Evolutionary conservation across 2,113 vertebrate genomes (phyloP).

Genomic region (Esox niger): DNA sequence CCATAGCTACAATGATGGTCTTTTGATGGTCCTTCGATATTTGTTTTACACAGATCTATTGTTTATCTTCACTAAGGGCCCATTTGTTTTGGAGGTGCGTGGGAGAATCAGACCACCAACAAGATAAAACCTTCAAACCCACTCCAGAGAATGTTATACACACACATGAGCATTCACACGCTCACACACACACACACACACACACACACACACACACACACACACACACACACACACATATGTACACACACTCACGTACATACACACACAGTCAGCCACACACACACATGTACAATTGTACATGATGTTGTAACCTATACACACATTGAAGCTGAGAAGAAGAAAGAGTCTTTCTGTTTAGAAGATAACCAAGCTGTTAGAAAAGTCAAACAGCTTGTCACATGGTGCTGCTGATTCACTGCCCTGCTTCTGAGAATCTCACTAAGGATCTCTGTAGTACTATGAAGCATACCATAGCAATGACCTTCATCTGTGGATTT

Average conservation of each 20-base stretch:
- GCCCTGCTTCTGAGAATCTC: slow-evolving; percentile 24
- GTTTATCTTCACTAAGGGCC: slow-evolving; percentile 31
- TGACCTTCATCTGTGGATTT: too few relatives aligned
- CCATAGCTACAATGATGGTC: slow-evolving; percentile 1
- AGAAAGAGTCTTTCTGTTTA: slow-evolving; percentile 37
- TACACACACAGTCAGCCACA: background rate
- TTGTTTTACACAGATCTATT: slow-evolving; percentile 28
- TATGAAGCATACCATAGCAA: too few relatives aligned
- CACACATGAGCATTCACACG: background rate
- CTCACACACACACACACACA: background rate
- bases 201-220: background rate
- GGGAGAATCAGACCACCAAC: slow-evolving; percentile 56
- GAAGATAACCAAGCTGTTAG: slow-evolving; percentile 71
- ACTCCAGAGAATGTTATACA: background rate
- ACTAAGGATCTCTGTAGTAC: background rate
- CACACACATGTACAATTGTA: slow-evolving; percentile 7
- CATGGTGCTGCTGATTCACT: slow-evolving; percentile 54
- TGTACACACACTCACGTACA: background rate
- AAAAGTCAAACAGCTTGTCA: slow-evolving; percentile 71
- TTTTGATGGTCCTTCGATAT: too few relatives aligned
- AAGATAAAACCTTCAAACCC: slow-evolving; percentile 5
- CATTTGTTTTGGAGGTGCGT: slow-evolving; percentile 55
- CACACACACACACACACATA: slow-evolving; percentile 5
- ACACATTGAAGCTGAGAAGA: slow-evolving; percentile 1
- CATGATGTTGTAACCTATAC: slow-evolving; percentile 13